A percentile compares a stretch with the other conserved stretches of the same genome.
phyloP scores from a whole-genome alignment of 2,888 invertebrate species.

The Drosophila seclusa region DNA sequence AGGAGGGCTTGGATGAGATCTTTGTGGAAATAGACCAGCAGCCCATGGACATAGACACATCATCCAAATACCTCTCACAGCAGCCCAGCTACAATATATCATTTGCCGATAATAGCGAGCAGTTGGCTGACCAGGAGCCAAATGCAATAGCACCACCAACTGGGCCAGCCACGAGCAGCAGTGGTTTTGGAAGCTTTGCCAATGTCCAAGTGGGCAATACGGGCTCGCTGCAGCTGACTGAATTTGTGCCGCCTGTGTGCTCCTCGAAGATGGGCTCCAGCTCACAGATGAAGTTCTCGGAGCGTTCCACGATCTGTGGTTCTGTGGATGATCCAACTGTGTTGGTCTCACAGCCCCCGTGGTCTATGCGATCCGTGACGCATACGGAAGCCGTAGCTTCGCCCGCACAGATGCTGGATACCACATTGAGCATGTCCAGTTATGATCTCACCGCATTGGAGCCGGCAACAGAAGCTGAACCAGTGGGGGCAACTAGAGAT shows the following conservation, averaged over 20 bases:
- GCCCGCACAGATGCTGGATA: conserved; percentile 62
- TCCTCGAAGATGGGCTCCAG: conserved; percentile 76
- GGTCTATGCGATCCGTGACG: conserved; percentile 6
- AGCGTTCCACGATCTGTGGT: conserved; percentile 76
- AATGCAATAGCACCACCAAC: conserved; percentile 32
- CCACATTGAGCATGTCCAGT: conserved; percentile 81
- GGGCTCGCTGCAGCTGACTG: conserved; percentile 36
- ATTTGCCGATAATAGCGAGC: conserved; percentile 2
- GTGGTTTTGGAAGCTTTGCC: conserved; percentile 65
- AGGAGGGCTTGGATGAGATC: conserved; percentile 58
- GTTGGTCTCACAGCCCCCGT: conserved; percentile 6
- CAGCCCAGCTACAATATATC: conserved; percentile 63
- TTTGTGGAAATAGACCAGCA: conserved; percentile 54
- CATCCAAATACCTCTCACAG: conserved; percentile 69
- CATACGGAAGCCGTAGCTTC: background rate
- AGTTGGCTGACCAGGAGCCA: background rate
- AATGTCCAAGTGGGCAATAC: conserved; percentile 33
- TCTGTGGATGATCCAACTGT: conserved; percentile 59
- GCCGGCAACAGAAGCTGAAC: conserved; percentile 14
- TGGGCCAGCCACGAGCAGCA: conserved; percentile 62
- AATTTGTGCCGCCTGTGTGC: conserved; percentile 76
- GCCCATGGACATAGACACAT: conserved; percentile 42
- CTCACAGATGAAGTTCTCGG: conserved; percentile 65
- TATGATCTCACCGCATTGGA: conserved; percentile 69
- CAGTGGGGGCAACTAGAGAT: background rate